Base-by-base conservation (phyloP, 1,140 invertebrate species). In the Mesaphorura yosii region DNA sequence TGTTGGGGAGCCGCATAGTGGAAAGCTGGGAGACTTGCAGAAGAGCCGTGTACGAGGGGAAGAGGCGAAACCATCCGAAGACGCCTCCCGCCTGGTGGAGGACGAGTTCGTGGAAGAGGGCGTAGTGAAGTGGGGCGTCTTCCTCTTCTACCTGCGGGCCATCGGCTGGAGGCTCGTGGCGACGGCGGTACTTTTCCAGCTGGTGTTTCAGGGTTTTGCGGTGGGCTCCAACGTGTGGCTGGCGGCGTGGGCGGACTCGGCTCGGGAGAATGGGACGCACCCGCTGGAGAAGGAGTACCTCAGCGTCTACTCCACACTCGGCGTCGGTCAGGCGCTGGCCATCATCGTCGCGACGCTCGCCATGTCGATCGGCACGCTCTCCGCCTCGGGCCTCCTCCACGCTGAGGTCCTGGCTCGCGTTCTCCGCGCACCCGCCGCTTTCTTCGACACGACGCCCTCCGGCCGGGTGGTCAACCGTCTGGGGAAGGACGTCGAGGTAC, bases 271-370 rank as follows among this genome's bases (percentile, higher is more conserved):
- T 10, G n/a, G 10, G n/a, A 34, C 10, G 10, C n/a, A 10, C 10
- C 10, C 31, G n/a, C 70, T 85, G 55, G 79, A 91, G 67, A 74
- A 86, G 10, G 31, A 50, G 67, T 89, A 90, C 67, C 75, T 94
- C 40, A 85, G 84, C 59, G 83, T 90, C 23, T 93, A 94, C 67
- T 87, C 83, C 51, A 84, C 77, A 19, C 77, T 92, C 44, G 88
- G 89, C 58, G 67, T 85, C 48, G 84, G 83, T 48, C 88, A 92
- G 82, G 48, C 14, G 6, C 29, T 50, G 3, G 20, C 26, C 6
- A 38, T 50, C 10, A n/a, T 50, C 22, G 6, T 17, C 3, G 48
- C 31, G n/a, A 38, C 19, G n/a, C 15, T 50, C 12, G 29, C 40
- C 17, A 17, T 50, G 14, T 31, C 17, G 3, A 22, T 39, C 6